phyloP scores from a whole-genome alignment of 2,113 vertebrate species.

The Anseranas semipalmata region DNA sequence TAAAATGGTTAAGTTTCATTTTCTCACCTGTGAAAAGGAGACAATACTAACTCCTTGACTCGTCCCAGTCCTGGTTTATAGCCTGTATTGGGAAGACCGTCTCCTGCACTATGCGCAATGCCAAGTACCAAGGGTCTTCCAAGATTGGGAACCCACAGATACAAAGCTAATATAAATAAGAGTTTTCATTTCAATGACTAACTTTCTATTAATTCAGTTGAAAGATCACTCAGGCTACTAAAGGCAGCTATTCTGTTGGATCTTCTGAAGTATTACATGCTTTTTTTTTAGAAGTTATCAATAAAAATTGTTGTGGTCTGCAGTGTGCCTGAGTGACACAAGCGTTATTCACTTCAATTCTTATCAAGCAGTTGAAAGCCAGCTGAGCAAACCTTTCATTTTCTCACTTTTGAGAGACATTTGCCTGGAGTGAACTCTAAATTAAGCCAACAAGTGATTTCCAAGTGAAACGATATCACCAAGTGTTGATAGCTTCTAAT shows the following conservation, averaged over 20 bases:
- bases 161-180: neutral
- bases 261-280: neutral
- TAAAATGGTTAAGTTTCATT: neutral
- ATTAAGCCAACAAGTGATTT: conserved; percentile 1
- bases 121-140: neutral
- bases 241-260: neutral
- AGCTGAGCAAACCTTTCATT: neutral
- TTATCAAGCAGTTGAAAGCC: neutral
- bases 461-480: neutral
- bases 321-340: neutral
- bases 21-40: neutral
- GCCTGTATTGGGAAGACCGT: neutral
- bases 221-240: neutral
- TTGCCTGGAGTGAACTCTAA: neutral
- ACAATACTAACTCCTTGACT: neutral
- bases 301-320: neutral
- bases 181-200: neutral
- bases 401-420: neutral
- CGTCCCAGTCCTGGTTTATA: neutral
- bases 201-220: neutral
- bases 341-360: neutral
- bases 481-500: neutral
- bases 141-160: neutral
- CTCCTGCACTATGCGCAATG: neutral
- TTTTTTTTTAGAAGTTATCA: conserved; percentile 24